Evolutionary conservation across 2,113 vertebrate genomes (phyloP).

Genomic region (Pontoporia blainvillei): DNA sequence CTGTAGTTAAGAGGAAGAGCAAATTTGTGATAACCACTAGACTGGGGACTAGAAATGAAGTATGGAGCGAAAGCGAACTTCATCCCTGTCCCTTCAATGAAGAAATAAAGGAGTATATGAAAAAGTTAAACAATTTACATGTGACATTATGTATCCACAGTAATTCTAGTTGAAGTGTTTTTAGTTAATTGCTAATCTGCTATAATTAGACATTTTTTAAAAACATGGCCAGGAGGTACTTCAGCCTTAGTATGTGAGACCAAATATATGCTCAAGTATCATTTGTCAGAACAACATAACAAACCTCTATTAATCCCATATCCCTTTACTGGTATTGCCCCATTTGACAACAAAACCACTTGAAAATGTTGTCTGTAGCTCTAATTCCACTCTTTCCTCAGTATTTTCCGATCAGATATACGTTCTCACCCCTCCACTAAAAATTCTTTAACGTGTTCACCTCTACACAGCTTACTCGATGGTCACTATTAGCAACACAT

Average conservation of each 20-base stretch:
- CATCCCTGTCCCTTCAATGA: neutral
- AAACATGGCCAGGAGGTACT: neutral
- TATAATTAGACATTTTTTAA: neutral
- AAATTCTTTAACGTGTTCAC: neutral
- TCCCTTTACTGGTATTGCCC: neutral
- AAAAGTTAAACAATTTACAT: neutral
- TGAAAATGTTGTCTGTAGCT: neutral
- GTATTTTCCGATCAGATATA: neutral
- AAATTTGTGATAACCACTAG: neutral
- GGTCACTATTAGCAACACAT: neutral
- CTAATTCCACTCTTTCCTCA: neutral
- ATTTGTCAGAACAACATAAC: neutral
- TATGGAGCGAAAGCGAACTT: neutral
- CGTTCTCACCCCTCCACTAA: neutral
- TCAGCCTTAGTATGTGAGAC: neutral
- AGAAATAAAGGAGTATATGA: neutral
- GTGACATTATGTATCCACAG: neutral
- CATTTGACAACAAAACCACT: neutral
- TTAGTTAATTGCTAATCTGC: neutral
- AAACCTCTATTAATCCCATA: neutral
- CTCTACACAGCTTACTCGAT: accelerated
- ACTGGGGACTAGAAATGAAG: neutral
- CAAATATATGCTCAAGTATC: neutral
- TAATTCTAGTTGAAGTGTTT: neutral
- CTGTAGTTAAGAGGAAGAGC: neutral